These are phyloP conservation scores for Dipus sagitta DNA, from an alignment of 2,797 vertebrate genomes.

Conservation along the genomic window DNA sequence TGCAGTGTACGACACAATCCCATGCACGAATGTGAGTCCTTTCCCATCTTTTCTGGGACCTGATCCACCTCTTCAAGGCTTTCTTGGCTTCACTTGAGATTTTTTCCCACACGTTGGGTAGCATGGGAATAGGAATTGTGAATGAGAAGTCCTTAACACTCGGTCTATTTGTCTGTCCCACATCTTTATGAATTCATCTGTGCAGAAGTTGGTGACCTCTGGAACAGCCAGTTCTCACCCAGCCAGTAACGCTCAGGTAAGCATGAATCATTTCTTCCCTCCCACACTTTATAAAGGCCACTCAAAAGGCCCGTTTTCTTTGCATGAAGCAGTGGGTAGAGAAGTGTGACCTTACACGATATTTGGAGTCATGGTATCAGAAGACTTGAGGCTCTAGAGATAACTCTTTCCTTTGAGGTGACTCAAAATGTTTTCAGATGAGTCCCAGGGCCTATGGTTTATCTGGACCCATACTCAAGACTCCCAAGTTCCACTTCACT, in stretches of 20 bases:
- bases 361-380: neutral
- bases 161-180: neutral
- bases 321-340: neutral
- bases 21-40: conserved; percentile 52
- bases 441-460: neutral
- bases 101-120: neutral
- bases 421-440: neutral
- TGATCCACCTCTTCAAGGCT: conserved; percentile 6
- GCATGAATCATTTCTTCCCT: neutral
- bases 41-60: neutral
- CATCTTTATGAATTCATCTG: neutral
- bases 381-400: neutral
- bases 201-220: neutral
- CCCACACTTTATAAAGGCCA: neutral
- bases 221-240: neutral
- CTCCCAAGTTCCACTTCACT: neutral
- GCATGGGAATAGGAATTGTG: neutral
- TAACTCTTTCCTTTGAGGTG: neutral
- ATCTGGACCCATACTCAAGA: neutral
- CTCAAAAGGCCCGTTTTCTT: neutral
- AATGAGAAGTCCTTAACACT: neutral
- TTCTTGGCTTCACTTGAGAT: conserved; percentile 7
- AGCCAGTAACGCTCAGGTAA: neutral
- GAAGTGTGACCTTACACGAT: neutral
- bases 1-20: conserved; percentile 41